phyloP scores from a whole-genome alignment of 1,140 invertebrate species.

The Lethrus apterus region DNA sequence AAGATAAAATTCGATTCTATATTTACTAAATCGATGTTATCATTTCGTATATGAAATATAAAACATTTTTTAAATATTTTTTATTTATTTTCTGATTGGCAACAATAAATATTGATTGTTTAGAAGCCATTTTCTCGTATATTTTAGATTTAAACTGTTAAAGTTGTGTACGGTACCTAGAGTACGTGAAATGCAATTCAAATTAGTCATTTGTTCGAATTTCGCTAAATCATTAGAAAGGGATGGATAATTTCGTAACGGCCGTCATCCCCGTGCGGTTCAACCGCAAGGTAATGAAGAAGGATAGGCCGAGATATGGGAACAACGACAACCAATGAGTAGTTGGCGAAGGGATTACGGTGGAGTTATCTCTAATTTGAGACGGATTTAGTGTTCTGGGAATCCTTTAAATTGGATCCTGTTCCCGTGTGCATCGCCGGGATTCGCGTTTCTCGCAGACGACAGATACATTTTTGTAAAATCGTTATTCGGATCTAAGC shows the following conservation, averaged over 20 bases:
- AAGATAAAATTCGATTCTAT: too few relatives aligned
- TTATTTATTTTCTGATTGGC: too few relatives aligned
- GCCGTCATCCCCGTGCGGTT: background rate
- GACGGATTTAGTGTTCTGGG: slow-evolving; percentile 47
- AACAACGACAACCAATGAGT: slow-evolving; percentile 31
- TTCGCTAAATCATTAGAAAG: slow-evolving; percentile 8
- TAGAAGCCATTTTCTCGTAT: too few relatives aligned
- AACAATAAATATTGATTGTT: too few relatives aligned
- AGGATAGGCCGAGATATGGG: slow-evolving; percentile 19
- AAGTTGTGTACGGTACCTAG: too few relatives aligned
- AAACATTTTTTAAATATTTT: too few relatives aligned
- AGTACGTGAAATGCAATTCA: too few relatives aligned
- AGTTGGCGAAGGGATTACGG: slow-evolving; percentile 43
- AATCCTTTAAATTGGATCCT: slow-evolving; percentile 50
- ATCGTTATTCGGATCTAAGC: slow-evolving; percentile 17
- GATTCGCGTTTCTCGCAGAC: slow-evolving; percentile 5
- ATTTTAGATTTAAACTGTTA: too few relatives aligned
- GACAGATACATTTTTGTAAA: slow-evolving; percentile 28
- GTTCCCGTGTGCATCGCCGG: slow-evolving; percentile 19
- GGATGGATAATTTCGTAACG: slow-evolving; percentile 4
- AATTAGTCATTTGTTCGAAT: too few relatives aligned
- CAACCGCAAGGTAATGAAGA: slow-evolving; percentile 16
- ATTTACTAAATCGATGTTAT: too few relatives aligned
- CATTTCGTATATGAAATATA: too few relatives aligned
- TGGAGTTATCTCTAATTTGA: slow-evolving; percentile 50